These are phyloP conservation scores for Cydia splendana DNA, from an alignment of 1,140 invertebrate species.

Conservation along the genomic window DNA sequence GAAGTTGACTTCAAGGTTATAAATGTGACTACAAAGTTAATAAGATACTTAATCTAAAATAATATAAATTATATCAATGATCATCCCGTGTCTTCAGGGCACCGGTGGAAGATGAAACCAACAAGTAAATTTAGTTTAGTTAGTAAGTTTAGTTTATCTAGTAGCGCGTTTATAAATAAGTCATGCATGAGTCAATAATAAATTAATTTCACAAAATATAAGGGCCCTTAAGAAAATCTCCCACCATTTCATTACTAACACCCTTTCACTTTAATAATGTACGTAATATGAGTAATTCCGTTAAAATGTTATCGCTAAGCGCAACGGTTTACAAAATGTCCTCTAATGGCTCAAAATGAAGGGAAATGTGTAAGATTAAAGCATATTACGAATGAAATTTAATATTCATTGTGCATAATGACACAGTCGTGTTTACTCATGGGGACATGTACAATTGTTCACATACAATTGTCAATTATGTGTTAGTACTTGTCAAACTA, in stretches of 20 bases:
- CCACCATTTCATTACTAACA: neutral
- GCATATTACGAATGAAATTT: neutral
- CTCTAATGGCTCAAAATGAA: neutral
- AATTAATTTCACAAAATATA: too few species aligned
- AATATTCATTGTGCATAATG: neutral
- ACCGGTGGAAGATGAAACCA: too few species aligned
- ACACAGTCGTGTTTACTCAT: neutral
- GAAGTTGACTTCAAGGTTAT: neutral
- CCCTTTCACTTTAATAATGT: neutral
- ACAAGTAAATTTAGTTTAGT: too few species aligned
- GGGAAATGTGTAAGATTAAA: conserved; percentile 3
- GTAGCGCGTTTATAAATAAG: too few species aligned
- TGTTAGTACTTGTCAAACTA: too few species aligned
- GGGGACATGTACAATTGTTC: neutral
- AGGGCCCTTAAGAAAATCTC: neutral
- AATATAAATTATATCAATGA: too few species aligned
- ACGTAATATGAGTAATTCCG: neutral
- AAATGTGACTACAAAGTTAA: too few species aligned
- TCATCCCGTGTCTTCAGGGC: too few species aligned
- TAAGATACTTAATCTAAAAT: too few species aligned
- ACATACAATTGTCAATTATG: too few species aligned
- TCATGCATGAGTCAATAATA: too few species aligned
- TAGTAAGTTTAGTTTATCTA: too few species aligned
- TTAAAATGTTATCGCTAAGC: conserved; percentile 1
- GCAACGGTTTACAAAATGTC: conserved; percentile 8